These are phyloP conservation scores for Zophobas morio DNA, from an alignment of 1,140 invertebrate genomes.

Conservation along the genomic window DNA sequence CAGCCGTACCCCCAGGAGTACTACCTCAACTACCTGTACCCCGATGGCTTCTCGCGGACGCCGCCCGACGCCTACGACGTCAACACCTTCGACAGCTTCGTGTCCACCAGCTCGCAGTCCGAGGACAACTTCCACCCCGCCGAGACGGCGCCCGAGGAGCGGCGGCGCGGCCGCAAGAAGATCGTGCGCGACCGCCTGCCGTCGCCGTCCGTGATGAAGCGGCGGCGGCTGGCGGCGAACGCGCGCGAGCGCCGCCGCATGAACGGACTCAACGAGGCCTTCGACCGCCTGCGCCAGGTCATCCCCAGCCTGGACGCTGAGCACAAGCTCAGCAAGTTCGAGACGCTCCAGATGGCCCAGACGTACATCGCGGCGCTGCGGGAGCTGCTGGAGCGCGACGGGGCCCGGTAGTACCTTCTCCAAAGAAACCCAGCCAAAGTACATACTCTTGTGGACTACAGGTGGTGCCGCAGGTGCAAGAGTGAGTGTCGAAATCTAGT, in stretches of 20 bases:
- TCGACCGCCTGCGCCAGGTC: conserved; percentile 83
- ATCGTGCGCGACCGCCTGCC: conserved; percentile 63
- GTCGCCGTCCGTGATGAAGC: conserved; percentile 74
- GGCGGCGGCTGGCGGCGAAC: conserved; percentile 81
- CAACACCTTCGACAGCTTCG: conserved; percentile 59
- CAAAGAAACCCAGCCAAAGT: background rate
- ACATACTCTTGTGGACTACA: background rate
- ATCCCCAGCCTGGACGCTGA: conserved; percentile 84
- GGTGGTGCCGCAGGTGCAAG: background rate
- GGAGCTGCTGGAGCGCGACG: conserved; percentile 71
- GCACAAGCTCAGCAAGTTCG: conserved; percentile 88
- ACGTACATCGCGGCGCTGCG: conserved; percentile 84
- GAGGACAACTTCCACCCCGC: conserved; percentile 39
- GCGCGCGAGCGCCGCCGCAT: conserved; percentile 84
- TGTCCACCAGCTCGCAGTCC: conserved; percentile 55
- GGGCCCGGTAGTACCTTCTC: conserved; percentile 31
- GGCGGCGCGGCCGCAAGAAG: conserved; percentile 49
- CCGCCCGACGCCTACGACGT: conserved; percentile 56
- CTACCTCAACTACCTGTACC: conserved; percentile 16
- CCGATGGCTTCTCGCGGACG: background rate
- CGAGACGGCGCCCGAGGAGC: background rate
- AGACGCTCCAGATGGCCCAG: conserved; percentile 91
- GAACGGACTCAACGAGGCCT: conserved; percentile 88
- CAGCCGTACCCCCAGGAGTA: background rate
- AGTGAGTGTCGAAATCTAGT: conserved; percentile 28